These are phyloP conservation scores for Umimayanthus kanabou DNA, from an alignment of 92 coral and sea anemone species.

Conservation along the genomic window DNA sequence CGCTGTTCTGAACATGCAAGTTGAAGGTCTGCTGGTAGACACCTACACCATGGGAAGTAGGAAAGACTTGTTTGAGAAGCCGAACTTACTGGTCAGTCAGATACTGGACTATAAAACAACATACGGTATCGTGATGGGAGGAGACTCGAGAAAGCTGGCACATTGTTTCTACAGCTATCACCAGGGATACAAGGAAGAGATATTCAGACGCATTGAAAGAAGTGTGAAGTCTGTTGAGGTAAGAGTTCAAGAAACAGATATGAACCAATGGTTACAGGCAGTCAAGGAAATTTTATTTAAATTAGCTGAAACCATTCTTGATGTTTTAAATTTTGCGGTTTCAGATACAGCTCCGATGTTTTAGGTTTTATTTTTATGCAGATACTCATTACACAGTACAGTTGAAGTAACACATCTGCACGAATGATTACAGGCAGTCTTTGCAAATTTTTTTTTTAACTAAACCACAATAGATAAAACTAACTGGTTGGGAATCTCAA, in stretches of 20 bases:
- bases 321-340: too few species aligned
- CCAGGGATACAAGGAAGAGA: slow-evolving; percentile 23
- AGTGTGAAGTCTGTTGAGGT: slow-evolving; percentile 16
- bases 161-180: slow-evolving; percentile 44
- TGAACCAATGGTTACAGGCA: neutral
- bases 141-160: slow-evolving; percentile 39
- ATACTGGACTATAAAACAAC: slow-evolving; percentile 46
- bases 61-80: slow-evolving; percentile 47
- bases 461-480: too few species aligned
- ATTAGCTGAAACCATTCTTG: too few species aligned
- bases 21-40: slow-evolving; percentile 48
- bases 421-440: too few species aligned
- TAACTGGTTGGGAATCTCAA: too few species aligned
- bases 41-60: slow-evolving; percentile 51
- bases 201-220: neutral
- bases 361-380: too few species aligned
- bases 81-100: slow-evolving; percentile 26
- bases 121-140: slow-evolving; percentile 54
- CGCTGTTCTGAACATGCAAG: slow-evolving; percentile 33
- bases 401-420: too few species aligned
- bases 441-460: too few species aligned
- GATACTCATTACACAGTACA: too few species aligned
- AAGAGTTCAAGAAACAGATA: neutral
- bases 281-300: too few species aligned
- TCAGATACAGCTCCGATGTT: too few species aligned